Conservation (phyloP, 2,797 vertebrate genomes). For the Notamacropus eugenii region DNA sequence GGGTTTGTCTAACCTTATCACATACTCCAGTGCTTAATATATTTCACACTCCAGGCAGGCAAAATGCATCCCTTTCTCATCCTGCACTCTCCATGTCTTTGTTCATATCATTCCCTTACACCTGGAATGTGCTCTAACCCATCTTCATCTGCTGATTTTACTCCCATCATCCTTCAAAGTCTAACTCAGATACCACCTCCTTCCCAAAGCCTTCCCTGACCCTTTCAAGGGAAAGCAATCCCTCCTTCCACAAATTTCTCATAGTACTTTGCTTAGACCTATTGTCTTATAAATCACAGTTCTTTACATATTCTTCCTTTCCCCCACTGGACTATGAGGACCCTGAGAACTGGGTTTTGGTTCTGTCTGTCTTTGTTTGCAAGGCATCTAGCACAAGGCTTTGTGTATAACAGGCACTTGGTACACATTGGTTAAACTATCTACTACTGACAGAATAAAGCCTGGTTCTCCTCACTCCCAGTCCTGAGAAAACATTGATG, state of each 20-base stretch:
- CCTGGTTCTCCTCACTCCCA: background rate
- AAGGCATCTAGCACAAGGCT: background rate
- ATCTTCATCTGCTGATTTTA: background rate
- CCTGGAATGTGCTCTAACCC: background rate
- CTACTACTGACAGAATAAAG: background rate
- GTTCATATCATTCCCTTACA: background rate
- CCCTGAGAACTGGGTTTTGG: background rate
- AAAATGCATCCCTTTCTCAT: background rate
- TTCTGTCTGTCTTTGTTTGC: background rate
- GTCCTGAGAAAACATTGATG: background rate
- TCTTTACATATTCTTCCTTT: background rate
- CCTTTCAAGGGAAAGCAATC: background rate
- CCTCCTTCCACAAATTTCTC: background rate
- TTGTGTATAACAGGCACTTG: background rate
- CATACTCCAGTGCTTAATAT: background rate
- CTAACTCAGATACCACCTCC: background rate
- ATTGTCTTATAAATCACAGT: background rate
- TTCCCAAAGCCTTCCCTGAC: background rate
- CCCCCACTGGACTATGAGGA: background rate
- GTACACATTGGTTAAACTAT: background rate
- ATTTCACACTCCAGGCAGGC: background rate
- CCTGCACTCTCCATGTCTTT: background rate
- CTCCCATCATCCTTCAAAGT: background rate
- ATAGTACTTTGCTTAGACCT: background rate
- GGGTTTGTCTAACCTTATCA: background rate